Conservation (phyloP, 92 coral and sea anemone species). For the Phymanthus crucifer region DNA sequence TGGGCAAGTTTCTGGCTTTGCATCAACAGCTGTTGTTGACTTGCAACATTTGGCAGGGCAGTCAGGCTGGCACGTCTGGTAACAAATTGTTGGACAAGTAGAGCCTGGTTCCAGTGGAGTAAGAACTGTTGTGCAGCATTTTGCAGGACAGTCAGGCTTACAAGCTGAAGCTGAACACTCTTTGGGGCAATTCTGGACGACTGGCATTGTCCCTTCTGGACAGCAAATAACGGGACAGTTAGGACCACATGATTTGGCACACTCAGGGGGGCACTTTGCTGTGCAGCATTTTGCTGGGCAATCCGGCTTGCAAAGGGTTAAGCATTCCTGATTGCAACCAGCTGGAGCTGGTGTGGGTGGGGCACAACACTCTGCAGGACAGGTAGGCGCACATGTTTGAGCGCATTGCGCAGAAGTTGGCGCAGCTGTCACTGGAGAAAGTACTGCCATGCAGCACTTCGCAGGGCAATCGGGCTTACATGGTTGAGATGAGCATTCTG, state of each 20-base stretch:
- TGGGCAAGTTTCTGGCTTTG: conserved; percentile 21
- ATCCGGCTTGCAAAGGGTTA: conserved; percentile 24
- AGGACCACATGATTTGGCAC: conserved; percentile 33
- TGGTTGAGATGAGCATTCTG: conserved; percentile 7
- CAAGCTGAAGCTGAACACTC: conserved; percentile 2
- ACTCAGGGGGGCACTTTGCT: conserved; percentile 19
- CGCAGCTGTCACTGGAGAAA: background rate
- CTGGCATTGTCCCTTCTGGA: background rate
- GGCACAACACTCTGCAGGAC: conserved; percentile 23
- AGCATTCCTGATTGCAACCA: conserved; percentile 22
- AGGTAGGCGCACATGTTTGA: conserved; percentile 5
- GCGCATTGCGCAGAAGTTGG: conserved; percentile 17
- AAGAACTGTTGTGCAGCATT: conserved; percentile 21
- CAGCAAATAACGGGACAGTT: conserved; percentile 26
- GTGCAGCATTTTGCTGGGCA: conserved; percentile 43
- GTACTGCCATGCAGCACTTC: conserved; percentile 20
- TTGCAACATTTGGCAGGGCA: conserved; percentile 60
- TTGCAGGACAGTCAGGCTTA: conserved; percentile 35
- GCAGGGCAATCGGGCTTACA: conserved; percentile 43
- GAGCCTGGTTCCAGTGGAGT: conserved; percentile 17
- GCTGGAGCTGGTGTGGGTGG: conserved; percentile 3
- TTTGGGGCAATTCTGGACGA: conserved; percentile 2
- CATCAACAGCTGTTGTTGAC: background rate
- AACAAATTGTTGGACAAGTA: conserved; percentile 35
- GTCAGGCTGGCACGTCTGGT: conserved; percentile 38